Percentiles rank a stretch among this genome's conserved stretches.
Conservation (phyloP, 2,888 invertebrate genomes). For the Hirudinaria manillensis region DNA sequence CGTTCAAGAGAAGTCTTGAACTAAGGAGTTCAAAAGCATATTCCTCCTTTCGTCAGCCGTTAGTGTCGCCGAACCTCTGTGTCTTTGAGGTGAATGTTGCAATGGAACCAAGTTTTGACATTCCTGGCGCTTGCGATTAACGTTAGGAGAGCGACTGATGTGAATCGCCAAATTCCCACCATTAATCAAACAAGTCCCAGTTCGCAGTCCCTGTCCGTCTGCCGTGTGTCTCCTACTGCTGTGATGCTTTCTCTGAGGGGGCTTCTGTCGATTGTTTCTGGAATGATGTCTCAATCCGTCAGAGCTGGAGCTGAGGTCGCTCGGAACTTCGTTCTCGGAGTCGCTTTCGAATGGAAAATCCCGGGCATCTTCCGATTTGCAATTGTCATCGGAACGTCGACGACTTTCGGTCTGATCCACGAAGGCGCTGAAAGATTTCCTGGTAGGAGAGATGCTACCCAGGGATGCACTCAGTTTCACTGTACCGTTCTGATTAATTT, state of each 20-base stretch:
- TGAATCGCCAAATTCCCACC: neutral
- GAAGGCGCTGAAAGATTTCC: neutral
- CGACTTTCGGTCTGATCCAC: neutral
- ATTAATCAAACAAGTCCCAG: neutral
- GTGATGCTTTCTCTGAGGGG: neutral
- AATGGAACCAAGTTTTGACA: neutral
- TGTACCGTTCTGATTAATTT: neutral
- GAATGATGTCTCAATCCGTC: conserved; percentile 5
- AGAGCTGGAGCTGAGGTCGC: conserved; percentile 17
- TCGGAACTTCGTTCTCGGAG: neutral
- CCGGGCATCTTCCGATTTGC: neutral
- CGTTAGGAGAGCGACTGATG: neutral
- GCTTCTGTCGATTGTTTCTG: conserved; percentile 1
- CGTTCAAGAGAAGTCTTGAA: conserved; percentile 8
- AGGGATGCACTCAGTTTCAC: conserved; percentile 11
- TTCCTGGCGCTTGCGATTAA: conserved; percentile 8
- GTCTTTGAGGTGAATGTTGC: conserved; percentile 3
- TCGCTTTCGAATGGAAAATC: neutral
- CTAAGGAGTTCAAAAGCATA: conserved; percentile 3
- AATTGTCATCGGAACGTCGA: conserved; percentile 8
- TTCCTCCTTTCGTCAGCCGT: conserved; percentile 5
- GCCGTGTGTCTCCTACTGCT: neutral
- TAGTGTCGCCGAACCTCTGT: neutral
- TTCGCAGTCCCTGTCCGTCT: neutral
- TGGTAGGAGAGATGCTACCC: conserved; percentile 25